Percentiles rank a stretch among this genome's conserved stretches.
phyloP scores from a whole-genome alignment of 2,888 invertebrate species.

The Caprella mutica region DNA sequence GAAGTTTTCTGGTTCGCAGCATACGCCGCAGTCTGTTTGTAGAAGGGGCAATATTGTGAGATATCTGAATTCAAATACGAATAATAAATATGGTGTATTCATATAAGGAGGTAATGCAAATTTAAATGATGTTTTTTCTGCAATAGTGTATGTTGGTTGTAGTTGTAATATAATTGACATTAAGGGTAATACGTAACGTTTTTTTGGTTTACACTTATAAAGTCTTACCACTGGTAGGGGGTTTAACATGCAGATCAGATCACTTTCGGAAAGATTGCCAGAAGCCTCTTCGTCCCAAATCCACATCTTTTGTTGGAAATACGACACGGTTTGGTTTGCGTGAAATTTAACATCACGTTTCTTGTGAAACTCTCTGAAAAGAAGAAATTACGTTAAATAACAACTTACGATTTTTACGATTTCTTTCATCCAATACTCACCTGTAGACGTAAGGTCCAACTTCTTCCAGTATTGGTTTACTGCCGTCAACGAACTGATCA shows the following conservation, averaged over 20 bases:
- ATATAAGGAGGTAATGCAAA: too few relatives aligned
- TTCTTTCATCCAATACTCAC: slow-evolving; percentile 42
- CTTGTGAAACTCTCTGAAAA: slow-evolving; percentile 32
- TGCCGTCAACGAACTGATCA: slow-evolving; percentile 39
- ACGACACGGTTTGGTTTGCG: slow-evolving; percentile 37
- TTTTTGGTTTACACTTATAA: too few relatives aligned
- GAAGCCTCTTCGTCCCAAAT: slow-evolving; percentile 49
- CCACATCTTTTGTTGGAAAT: slow-evolving; percentile 36
- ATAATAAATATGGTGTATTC: too few relatives aligned
- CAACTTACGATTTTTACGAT: neutral
- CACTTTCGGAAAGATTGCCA: slow-evolving; percentile 53
- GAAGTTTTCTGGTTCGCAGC: too few relatives aligned
- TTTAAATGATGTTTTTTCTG: too few relatives aligned
- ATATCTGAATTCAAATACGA: too few relatives aligned
- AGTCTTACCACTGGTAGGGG: slow-evolving; percentile 61
- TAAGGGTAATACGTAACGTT: too few relatives aligned
- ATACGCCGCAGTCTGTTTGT: too few relatives aligned
- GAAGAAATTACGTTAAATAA: neutral
- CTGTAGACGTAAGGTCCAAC: slow-evolving; percentile 59
- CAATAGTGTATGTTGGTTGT: too few relatives aligned
- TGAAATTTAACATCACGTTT: slow-evolving; percentile 37
- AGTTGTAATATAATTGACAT: too few relatives aligned
- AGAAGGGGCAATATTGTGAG: too few relatives aligned
- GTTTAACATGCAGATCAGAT: slow-evolving; percentile 61
- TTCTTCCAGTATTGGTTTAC: slow-evolving; percentile 56